A percentile compares a stretch with the other conserved stretches of the same genome.
phyloP scores from a whole-genome alignment of 2,797 vertebrate genomes.

The Chaetophractus vellerosus region DNA sequence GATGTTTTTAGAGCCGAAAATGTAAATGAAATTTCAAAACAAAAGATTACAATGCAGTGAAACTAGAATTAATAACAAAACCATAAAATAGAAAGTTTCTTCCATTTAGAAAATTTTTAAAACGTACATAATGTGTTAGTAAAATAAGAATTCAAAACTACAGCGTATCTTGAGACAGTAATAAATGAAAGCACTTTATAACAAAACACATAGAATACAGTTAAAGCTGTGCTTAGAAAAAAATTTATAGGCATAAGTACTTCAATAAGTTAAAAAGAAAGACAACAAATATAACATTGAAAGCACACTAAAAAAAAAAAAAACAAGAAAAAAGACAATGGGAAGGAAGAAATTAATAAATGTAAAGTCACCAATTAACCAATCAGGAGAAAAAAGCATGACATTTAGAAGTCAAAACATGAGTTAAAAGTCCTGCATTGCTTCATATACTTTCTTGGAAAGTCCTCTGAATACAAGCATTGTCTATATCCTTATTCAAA shows the following conservation, averaged over 20 bases:
- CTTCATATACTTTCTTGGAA: neutral
- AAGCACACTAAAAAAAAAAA: neutral
- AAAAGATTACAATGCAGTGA: neutral
- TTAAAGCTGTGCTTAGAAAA: neutral
- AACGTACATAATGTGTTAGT: neutral
- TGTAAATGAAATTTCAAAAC: too few relatives aligned
- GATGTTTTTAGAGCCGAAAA: neutral
- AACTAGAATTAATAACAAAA: slow-evolving; percentile 16
- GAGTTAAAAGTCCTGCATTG: neutral
- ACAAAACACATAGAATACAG: neutral
- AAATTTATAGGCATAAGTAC: neutral
- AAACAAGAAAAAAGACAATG: neutral
- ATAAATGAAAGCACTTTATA: neutral
- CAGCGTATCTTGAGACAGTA: neutral
- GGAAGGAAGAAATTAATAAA: neutral
- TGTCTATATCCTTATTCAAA: neutral
- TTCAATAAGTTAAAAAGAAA: neutral
- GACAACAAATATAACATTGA: neutral
- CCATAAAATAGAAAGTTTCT: slow-evolving; percentile 21
- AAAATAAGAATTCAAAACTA: neutral
- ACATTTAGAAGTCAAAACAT: neutral
- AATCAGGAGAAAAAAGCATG: neutral
- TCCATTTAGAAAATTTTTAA: neutral
- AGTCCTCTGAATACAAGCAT: neutral
- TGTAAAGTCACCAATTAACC: neutral